Evolutionary conservation across 2,888 invertebrate species (phyloP), one percentile per base, ranked within the genome.

Genomic region (Apocheima hispidaria): DNA sequence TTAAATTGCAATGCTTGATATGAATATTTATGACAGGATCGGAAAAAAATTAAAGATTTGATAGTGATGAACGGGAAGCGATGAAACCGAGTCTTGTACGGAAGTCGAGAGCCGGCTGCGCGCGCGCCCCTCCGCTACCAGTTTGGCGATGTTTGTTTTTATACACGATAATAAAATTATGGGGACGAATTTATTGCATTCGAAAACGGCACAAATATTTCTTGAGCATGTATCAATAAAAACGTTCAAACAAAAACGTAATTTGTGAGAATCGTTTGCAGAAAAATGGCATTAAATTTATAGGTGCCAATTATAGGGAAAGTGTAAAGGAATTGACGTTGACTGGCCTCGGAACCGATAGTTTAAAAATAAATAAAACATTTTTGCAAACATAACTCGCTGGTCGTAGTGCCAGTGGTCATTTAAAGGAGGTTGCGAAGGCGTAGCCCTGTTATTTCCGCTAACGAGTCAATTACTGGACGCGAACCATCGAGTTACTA

Each of bases 381-480:
- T 61, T 50, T 50, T 36, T 21, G 50, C 49, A 28, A n/a, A 46
- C 56, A 48, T 56, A 51, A 30, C 48, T 56, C 33, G 46, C 18
- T 14, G 33, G 28, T 16, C 1, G 12, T 18, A 46, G 46, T 6
- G 30, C 26, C 21, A 36, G 30, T 38, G 53, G 53, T 50, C 28
- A 50, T 60, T 55, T 61, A 56, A 52, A 56, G 53, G 35, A 61
- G 41, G 41, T 56, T 40, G 36, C 23, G 43, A 28, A 53, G 30
- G 26, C 21, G 53, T 18, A 23, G 23, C 23, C 41, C 52, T 16
- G 38, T 16, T 64, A 57, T 64, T 58, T 63, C 72, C 70, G 66
- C 77, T 82, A 84, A 87, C 87, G 81, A 87, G 83, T 86, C 87
- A 85, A 87, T 87, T 88, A 87, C 77, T 60, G 70, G 54, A 54